Conservation (phyloP, 2,113 vertebrate genomes). For the Alces alces region DNA sequence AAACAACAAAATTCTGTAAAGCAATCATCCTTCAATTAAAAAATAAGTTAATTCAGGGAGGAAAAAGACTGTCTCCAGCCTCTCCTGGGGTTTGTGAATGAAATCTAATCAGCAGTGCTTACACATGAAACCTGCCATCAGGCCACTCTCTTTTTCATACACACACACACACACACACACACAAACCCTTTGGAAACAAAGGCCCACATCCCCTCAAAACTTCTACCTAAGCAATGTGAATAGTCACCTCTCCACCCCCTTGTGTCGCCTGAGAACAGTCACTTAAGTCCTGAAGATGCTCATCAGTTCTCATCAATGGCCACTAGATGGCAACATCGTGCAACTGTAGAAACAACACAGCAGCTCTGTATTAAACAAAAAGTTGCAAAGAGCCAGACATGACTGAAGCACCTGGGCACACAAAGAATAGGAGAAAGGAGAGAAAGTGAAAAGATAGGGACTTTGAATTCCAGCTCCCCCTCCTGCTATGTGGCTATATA, state of each 20-base stretch:
- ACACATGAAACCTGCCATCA: not conserved
- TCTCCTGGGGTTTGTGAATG: not conserved
- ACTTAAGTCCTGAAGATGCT: not conserved
- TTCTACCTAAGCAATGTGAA: not conserved
- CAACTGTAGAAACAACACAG: not conserved
- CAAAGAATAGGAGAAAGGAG: not conserved
- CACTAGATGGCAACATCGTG: conserved; percentile 39
- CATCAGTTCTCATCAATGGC: not conserved
- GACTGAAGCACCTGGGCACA: not conserved
- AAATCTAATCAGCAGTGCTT: not conserved
- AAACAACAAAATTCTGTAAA: not conserved
- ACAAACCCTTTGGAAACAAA: not conserved
- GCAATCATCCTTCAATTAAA: not conserved
- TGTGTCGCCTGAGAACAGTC: not conserved
- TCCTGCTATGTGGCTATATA: not conserved
- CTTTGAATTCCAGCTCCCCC: not conserved
- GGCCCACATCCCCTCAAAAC: not conserved
- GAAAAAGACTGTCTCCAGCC: not conserved
- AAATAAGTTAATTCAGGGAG: not conserved
- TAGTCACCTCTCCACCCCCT: accelerated
- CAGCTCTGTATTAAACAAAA: not conserved
- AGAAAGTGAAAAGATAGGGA: not conserved
- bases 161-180: not conserved
- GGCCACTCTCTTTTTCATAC: not conserved
- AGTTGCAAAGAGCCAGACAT: not conserved